Evolutionary conservation across 2,797 vertebrate genomes (phyloP).

Genomic region (Hemitrygon akajei): DNA sequence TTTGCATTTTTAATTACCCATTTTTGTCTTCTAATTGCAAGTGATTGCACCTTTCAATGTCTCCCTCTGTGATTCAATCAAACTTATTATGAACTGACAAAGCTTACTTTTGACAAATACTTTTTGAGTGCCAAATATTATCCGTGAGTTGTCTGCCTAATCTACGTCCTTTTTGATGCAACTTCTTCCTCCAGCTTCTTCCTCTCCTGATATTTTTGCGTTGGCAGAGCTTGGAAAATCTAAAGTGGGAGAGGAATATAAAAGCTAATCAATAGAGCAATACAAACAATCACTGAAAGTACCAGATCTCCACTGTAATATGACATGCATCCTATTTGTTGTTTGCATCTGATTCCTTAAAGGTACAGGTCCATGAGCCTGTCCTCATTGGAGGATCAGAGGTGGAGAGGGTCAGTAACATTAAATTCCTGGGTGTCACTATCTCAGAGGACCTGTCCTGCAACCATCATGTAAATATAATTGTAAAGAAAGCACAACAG

Average conservation of each 20-base stretch:
- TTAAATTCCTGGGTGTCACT: too few relatives aligned
- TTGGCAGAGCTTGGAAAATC: neutral
- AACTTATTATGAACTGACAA: neutral
- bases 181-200: neutral
- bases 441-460: too few relatives aligned
- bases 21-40: neutral
- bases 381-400: too few relatives aligned
- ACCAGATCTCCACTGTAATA: neutral
- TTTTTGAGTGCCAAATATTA: neutral
- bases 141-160: neutral
- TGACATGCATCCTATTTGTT: neutral
- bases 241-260: neutral
- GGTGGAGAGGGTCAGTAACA: too few relatives aligned
- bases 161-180: neutral
- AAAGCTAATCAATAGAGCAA: neutral
- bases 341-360: neutral
- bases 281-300: neutral
- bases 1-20: neutral
- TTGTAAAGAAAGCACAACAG: too few relatives aligned
- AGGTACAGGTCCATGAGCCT: too few relatives aligned
- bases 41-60: neutral
- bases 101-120: neutral
- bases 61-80: neutral
- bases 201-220: neutral
- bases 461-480: too few relatives aligned